Base-by-base conservation (phyloP, 2,888 invertebrate species). In the Oxycera nigricornis region DNA sequence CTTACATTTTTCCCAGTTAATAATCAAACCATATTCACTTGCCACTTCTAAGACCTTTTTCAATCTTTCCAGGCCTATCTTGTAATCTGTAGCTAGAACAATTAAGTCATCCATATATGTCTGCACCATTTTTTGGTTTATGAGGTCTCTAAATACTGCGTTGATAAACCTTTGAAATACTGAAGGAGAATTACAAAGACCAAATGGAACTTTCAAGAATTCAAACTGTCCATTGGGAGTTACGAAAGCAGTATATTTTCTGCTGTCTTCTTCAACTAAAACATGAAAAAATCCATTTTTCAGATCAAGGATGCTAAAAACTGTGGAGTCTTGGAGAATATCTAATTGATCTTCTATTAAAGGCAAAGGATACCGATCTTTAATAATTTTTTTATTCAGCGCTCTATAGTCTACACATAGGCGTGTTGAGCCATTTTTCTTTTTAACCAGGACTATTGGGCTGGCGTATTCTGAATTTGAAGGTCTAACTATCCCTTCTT, bases 151-250 rank as follows among this genome's bases (percentile, higher is more conserved):
- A 20, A 80, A 68, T 7, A 77, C 61, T 28, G 76, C 73, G 59
- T 77, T 77, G 9, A 80, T 73, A 30, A 73, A 73, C 9, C 77
- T 73, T 39, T 79, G 78, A 72, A 80, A 81, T 0, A 78, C 76
- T 0, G 77, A 55, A 6, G 79, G 79, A 0, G 78, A 79, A 65
- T 80, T 81, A 24, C 75, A 76, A 2, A 84, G 70, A 2, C 84
- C 85, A 78, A 85, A 85, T 0, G 83, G 83, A 52, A 79, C 50
- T n/a, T 76, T 55, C 0, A 52, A 57, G 70, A 79, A 80, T 59
- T 81, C 79, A 17, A 76, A 81, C 11, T 79, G 78, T 3, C 80
- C 79, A 6, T 78, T 77, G 0, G 78, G 79, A 2, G 79, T 79
- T 1, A 79, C 75, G 62, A 82, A 81, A 1, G 81, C 78, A 2